phyloP scores from a whole-genome alignment of 2,888 invertebrate species.

The Amorpha juglandis region DNA sequence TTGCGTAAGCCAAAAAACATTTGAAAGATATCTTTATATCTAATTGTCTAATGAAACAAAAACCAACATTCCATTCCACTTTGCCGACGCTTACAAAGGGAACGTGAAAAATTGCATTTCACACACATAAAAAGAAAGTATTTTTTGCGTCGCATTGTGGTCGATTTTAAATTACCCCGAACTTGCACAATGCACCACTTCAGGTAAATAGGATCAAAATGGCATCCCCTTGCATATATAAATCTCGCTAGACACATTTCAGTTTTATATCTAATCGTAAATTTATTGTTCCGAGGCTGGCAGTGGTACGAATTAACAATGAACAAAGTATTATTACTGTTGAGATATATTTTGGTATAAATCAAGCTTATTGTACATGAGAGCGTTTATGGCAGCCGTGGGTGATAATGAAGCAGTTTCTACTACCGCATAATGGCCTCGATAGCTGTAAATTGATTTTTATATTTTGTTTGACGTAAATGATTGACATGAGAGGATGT shows the following conservation, averaged over 20 bases:
- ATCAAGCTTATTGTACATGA: constrained; percentile 67
- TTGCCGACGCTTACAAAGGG: constrained; percentile 66
- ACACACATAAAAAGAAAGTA: constrained; percentile 61
- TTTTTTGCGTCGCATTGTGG: constrained; percentile 71
- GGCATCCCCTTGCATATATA: constrained; percentile 65
- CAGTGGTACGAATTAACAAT: constrained; percentile 77
- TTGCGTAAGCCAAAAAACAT: no score
- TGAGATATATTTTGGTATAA: constrained; percentile 63
- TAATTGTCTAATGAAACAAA: constrained; percentile 29
- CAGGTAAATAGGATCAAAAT: constrained; percentile 77
- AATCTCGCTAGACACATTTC: constrained; percentile 72
- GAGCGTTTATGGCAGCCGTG: constrained; percentile 65
- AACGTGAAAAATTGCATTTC: constrained; percentile 71
- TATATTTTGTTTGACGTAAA: constrained; percentile 83
- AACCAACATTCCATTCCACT: constrained; percentile 50
- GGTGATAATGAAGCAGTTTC: constrained; percentile 80
- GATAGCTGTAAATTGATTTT: constrained; percentile 79
- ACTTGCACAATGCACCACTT: constrained; percentile 60
- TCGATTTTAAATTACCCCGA: constrained; percentile 70
- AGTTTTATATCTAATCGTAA: constrained; percentile 78
- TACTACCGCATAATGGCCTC: constrained; percentile 68
- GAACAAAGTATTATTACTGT: constrained; percentile 75
- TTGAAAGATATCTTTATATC: background rate
- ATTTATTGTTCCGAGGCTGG: constrained; percentile 79
- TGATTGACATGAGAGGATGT: constrained; percentile 77